Conservation (phyloP, 2,797 vertebrate species). For the Chelmon rostratus region DNA sequence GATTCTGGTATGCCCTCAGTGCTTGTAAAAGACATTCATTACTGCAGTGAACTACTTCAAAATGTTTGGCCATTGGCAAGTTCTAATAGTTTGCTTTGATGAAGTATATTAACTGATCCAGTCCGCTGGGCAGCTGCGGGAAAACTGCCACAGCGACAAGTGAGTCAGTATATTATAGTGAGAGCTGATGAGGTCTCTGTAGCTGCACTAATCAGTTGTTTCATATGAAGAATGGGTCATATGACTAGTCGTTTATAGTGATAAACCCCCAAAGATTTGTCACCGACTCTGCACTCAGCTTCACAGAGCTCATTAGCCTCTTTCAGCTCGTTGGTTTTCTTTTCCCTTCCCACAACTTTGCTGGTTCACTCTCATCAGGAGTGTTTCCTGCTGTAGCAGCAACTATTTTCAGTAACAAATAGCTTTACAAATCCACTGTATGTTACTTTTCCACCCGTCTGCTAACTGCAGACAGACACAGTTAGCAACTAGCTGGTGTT, state of each 20-base stretch:
- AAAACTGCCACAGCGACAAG: slow-evolving; percentile 25
- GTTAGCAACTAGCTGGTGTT: not conserved
- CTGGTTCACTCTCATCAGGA: not conserved
- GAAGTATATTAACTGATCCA: slow-evolving; percentile 28
- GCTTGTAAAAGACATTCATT: slow-evolving; percentile 35
- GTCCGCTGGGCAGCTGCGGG: slow-evolving; percentile 20
- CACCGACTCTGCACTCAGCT: not conserved
- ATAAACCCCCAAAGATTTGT: slow-evolving; percentile 1
- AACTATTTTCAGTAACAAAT: not conserved
- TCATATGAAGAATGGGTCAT: slow-evolving; percentile 1
- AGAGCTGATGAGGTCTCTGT: slow-evolving; percentile 5
- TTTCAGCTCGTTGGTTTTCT: not conserved
- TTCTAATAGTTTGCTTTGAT: slow-evolving; percentile 32
- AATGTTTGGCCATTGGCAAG: slow-evolving; percentile 34
- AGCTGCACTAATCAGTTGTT: slow-evolving; percentile 24
- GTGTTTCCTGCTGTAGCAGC: not conserved
- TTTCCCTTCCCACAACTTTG: not conserved
- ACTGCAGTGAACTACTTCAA: slow-evolving; percentile 35
- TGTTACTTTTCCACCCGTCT: not conserved
- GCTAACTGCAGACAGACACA: not conserved
- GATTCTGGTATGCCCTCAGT: slow-evolving; percentile 10
- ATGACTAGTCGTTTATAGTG: not conserved
- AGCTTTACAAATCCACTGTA: not conserved
- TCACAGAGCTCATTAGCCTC: not conserved
- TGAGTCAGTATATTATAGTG: slow-evolving; percentile 6